Conservation (phyloP, 2,888 invertebrate species). For the Lymantria monacha region DNA sequence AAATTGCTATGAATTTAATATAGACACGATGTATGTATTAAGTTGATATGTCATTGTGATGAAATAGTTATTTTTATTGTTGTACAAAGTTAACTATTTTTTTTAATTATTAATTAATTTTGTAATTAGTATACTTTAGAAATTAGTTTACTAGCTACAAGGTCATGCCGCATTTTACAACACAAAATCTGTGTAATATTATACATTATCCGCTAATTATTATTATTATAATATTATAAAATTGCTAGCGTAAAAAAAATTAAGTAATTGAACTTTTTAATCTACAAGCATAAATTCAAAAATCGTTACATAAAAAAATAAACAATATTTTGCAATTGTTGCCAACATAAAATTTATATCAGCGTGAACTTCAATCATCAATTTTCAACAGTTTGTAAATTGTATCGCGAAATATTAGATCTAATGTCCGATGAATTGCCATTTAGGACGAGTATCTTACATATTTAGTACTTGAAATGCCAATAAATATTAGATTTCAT, state of each 20-base stretch:
- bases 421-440: constrained; percentile 13
- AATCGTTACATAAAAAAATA: not conserved
- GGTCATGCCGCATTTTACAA: too few species aligned
- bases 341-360: not conserved
- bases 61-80: too few species aligned
- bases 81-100: too few species aligned
- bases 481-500: constrained; percentile 12
- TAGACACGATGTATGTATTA: too few species aligned
- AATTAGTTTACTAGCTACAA: too few species aligned
- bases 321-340: not conserved
- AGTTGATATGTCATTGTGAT: too few species aligned
- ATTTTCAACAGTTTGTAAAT: constrained; percentile 19
- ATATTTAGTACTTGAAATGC: constrained; percentile 22
- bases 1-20: too few species aligned
- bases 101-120: too few species aligned
- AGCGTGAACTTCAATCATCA: constrained; percentile 18
- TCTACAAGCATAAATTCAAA: not conserved
- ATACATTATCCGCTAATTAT: too few species aligned
- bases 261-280: too few species aligned
- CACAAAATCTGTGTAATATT: too few species aligned
- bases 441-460: constrained; percentile 19
- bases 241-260: not conserved
- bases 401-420: constrained; percentile 15
- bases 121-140: too few species aligned
- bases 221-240: not conserved